A percentile compares a stretch with the other conserved stretches of the same genome.
Evolutionary conservation across 2,113 vertebrate species (phyloP).

Genomic region (Percina caprodes): DNA sequence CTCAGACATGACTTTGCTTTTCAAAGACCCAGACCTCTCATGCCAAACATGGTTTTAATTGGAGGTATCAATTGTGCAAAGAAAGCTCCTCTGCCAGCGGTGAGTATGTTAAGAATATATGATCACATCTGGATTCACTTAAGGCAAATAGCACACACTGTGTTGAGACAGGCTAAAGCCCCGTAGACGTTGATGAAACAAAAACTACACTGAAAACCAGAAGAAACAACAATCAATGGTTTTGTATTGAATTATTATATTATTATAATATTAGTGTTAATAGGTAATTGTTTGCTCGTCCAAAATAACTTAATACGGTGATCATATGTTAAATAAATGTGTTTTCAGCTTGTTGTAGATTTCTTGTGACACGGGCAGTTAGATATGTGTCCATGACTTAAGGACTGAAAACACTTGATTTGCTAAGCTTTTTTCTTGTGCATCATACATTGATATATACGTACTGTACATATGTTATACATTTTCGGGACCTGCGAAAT

Average conservation of each 20-base stretch:
- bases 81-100: slow-evolving; percentile 78
- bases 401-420: not conserved
- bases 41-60: slow-evolving; percentile 89
- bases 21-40: slow-evolving; percentile 86
- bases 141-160: not conserved
- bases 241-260: not conserved
- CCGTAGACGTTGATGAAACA: not conserved
- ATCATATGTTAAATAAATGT: not conserved
- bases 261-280: not conserved
- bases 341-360: not conserved
- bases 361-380: too few species aligned
- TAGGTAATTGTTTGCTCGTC: not conserved
- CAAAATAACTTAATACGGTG: not conserved
- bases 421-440: not conserved
- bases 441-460: too few species aligned
- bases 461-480: too few species aligned
- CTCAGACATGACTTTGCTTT: slow-evolving; percentile 88
- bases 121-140: slow-evolving; percentile 37
- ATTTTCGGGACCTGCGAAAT: not conserved
- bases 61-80: slow-evolving; percentile 86
- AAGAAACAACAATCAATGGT: not conserved
- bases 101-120: slow-evolving; percentile 69
- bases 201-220: not conserved
- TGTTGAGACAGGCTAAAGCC: not conserved
- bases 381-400: not conserved